Percentiles rank a stretch among this genome's conserved stretches.
Evolutionary conservation across 2,888 invertebrate genomes (phyloP).

Genomic region (Troilus luridus): DNA sequence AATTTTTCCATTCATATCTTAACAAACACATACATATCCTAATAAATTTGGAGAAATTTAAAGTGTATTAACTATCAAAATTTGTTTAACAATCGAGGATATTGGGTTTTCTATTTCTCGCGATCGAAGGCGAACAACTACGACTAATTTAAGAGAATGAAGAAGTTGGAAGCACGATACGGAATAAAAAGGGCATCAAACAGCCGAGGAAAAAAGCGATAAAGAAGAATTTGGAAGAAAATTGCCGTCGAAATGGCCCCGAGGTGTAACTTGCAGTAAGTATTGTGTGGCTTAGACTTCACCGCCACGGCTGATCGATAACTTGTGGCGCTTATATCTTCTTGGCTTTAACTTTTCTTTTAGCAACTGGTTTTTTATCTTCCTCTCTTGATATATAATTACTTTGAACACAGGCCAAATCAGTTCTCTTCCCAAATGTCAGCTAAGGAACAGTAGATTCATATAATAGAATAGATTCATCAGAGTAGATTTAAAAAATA

Average conservation of each 20-base stretch:
- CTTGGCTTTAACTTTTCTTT: too few relatives aligned
- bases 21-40: too few relatives aligned
- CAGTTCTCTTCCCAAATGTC: too few relatives aligned
- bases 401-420: too few relatives aligned
- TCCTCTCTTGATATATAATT: too few relatives aligned
- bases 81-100: background rate
- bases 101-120: background rate
- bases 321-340: background rate
- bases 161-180: background rate
- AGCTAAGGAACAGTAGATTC: too few relatives aligned
- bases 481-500: too few relatives aligned
- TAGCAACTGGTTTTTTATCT: too few relatives aligned
- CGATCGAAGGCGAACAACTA: background rate
- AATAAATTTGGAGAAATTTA: too few relatives aligned
- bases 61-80: too few relatives aligned
- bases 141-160: background rate
- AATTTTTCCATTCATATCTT: too few relatives aligned
- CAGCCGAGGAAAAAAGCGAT: background rate
- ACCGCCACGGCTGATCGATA: background rate
- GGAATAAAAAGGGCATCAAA: background rate
- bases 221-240: constrained; percentile 1
- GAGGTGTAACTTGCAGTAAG: background rate
- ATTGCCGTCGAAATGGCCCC: background rate
- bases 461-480: too few relatives aligned
- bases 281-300: background rate